Conservation (phyloP, 2,888 invertebrate genomes). For the Meghimatium bilineatum region DNA sequence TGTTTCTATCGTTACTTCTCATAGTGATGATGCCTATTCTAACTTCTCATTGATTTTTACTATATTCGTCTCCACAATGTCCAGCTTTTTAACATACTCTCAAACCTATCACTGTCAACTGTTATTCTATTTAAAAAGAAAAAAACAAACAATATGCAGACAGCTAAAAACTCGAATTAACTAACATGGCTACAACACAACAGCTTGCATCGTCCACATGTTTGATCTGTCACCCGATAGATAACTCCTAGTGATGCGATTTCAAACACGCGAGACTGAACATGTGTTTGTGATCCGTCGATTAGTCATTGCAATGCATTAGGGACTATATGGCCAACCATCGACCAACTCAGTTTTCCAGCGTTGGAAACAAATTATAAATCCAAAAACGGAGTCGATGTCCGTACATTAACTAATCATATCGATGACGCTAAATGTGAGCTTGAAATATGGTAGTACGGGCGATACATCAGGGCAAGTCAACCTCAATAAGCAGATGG, state of each 20-base stretch:
- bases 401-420: not conserved
- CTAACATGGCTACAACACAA: not conserved
- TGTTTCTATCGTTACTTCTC: no score
- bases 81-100: not conserved
- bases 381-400: not conserved
- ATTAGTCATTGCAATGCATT: conserved; percentile 1
- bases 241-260: not conserved
- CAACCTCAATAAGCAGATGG: no score
- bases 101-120: not conserved
- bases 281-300: conserved; percentile 25
- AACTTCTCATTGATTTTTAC: no score
- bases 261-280: not conserved
- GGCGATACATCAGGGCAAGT: no score
- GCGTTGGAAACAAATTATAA: not conserved
- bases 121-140: not conserved
- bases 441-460: no score
- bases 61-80: no score
- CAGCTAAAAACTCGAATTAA: not conserved
- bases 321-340: not conserved
- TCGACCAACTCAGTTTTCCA: not conserved
- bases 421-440: no score
- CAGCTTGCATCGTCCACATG: conserved; percentile 4
- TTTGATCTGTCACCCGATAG: conserved; percentile 16
- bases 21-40: no score
- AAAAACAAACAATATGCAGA: not conserved